Evolutionary conservation across 2,888 invertebrate genomes (phyloP).

Genomic region (Drosophila siamana): DNA sequence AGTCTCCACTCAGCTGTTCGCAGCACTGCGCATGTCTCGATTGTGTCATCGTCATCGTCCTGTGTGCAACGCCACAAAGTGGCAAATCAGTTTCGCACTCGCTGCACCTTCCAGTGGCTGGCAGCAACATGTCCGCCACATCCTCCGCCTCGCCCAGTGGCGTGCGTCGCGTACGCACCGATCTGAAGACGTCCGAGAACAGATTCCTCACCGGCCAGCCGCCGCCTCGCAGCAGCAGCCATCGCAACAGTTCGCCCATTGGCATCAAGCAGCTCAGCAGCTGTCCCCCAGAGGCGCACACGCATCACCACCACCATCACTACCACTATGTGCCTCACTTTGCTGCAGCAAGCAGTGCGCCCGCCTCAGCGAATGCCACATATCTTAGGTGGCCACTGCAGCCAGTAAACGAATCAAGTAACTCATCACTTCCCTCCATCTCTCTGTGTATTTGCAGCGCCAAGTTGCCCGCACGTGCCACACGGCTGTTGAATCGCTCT

Average conservation of each 20-base stretch:
- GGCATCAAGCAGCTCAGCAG: conserved; percentile 60
- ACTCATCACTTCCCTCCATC: conserved; percentile 13
- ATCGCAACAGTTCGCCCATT: conserved; percentile 70
- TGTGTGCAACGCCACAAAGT: conserved; percentile 21
- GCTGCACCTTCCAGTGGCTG: conserved; percentile 24
- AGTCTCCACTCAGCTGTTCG: conserved; percentile 69
- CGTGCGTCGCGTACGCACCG: conserved; percentile 84
- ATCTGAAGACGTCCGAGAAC: conserved; percentile 85
- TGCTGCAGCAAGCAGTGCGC: conserved; percentile 57
- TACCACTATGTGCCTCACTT: conserved; percentile 42
- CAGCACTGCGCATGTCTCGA: conserved; percentile 78
- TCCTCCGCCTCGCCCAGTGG: conserved; percentile 82
- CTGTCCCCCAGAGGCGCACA: conserved; percentile 9
- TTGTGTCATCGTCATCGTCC: conserved; percentile 78
- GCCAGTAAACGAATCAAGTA: too few species aligned
- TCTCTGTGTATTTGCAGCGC: conserved; percentile 72
- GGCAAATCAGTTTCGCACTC: conserved; percentile 13
- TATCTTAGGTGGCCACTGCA: conserved; percentile 56
- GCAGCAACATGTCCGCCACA: conserved; percentile 41
- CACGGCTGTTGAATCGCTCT: conserved; percentile 85
- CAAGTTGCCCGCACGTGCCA: conserved; percentile 85
- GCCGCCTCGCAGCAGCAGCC: conserved; percentile 46
- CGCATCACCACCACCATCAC: conserved; percentile 27
- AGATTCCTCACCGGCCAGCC: conserved; percentile 74
- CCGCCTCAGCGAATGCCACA: conserved; percentile 48